phyloP scores from a whole-genome alignment of 2,888 invertebrate genomes.

The Calliopum simillimum region DNA sequence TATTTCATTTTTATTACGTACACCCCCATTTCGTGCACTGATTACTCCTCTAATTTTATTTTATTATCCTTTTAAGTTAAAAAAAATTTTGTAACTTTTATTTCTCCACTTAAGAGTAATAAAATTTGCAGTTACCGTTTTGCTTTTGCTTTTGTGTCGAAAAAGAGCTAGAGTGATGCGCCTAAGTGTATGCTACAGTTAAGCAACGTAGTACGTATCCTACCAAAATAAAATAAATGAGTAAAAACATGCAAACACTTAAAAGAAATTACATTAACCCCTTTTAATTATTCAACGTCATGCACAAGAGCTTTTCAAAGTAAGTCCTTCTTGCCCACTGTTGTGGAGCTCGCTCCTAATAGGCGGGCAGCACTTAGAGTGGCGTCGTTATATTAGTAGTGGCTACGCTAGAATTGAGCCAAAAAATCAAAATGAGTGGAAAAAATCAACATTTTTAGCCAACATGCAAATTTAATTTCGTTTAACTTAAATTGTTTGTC shows the following conservation, averaged over 20 bases:
- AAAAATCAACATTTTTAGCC: neutral
- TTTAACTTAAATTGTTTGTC: no score
- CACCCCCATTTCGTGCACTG: no score
- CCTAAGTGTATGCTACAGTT: neutral
- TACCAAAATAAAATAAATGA: no score
- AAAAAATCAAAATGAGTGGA: neutral
- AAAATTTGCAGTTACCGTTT: neutral
- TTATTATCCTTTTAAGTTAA: neutral
- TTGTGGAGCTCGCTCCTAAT: neutral
- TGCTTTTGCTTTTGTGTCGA: neutral
- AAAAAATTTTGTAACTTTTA: neutral
- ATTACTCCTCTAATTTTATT: neutral
- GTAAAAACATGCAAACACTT: conserved; percentile 7
- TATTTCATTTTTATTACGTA: no score
- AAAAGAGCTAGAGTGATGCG: neutral
- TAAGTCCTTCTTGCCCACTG: neutral
- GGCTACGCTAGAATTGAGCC: no score
- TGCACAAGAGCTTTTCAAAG: neutral
- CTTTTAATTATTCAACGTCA: conserved; percentile 14
- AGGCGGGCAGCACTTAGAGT: no score
- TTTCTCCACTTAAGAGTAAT: conserved; percentile 1
- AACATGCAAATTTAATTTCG: neutral
- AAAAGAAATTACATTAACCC: conserved; percentile 7
- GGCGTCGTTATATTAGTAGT: no score
- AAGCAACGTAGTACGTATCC: no score